These are phyloP conservation scores for Perizoma flavofasciatum DNA, from an alignment of 2,888 invertebrate genomes.

Conservation along the genomic window DNA sequence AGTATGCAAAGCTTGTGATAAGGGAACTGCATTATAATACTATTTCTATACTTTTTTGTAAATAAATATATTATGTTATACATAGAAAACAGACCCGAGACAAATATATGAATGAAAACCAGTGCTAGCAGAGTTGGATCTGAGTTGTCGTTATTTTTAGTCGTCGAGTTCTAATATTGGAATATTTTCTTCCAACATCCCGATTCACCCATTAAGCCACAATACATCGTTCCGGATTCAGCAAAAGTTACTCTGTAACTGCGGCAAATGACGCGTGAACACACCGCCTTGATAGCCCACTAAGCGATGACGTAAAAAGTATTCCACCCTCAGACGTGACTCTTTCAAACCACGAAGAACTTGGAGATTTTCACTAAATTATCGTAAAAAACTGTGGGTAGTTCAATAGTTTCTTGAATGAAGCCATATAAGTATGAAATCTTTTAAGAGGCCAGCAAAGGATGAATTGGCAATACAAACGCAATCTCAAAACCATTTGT, in stretches of 20 bases:
- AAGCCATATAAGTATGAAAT: no score
- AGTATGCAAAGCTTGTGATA: no score
- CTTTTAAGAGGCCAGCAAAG: no score
- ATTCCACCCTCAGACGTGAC: conserved; percentile 27
- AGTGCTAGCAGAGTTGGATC: no score
- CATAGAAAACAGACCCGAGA: no score
- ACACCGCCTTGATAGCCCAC: conserved; percentile 33
- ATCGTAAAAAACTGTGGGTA: background rate
- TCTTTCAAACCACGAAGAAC: conserved; percentile 14
- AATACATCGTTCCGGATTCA: conserved; percentile 23
- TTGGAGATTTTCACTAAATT: conserved; percentile 8
- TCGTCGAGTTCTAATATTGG: conserved; percentile 12
- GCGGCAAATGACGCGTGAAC: conserved; percentile 48
- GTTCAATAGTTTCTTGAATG: background rate
- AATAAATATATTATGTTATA: no score
- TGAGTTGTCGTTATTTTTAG: background rate
- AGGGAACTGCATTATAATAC: no score
- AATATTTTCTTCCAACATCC: conserved; percentile 4
- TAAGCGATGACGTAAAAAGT: conserved; percentile 45
- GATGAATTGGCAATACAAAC: no score
- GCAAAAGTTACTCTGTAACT: conserved; percentile 19
- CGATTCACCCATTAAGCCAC: conserved; percentile 20
- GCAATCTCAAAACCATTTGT: no score
- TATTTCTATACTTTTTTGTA: no score
- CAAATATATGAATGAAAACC: no score